Evolutionary conservation across 2,888 invertebrate species (phyloP), one percentile per base, ranked within the genome.

Genomic region (Ellobium chinense): DNA sequence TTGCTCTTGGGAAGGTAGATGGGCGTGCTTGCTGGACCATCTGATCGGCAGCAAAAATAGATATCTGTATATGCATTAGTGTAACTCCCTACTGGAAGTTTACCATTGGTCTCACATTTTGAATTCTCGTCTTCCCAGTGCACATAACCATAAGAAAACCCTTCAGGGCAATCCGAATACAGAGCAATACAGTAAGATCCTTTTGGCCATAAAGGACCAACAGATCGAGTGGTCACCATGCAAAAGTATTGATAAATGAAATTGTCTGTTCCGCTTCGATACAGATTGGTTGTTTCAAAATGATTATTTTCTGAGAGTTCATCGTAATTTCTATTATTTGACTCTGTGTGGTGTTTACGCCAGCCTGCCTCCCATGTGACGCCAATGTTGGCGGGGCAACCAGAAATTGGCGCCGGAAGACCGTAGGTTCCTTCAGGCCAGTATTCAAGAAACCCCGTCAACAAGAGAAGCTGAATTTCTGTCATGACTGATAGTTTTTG

Each of bases 391-490:
- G n/a, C 31, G 18, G 78, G 78, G 39, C 78, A 78, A 14, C 78
- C 70, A 18, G 78, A 62, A 7, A 65, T 29, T 12, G 69, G 69
- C 34, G 29, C 39, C 1, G 37, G 37, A 9, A 78, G 24, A n/a
- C 31, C 78, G n/a, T 70, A 78, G 12, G 34, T 18, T 7, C 78
- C 78, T 18, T 60, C 78, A 2, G 78, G 78, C 78, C 78, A 78
- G 2, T 12, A 7, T 46, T 46, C 46, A 46, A 12, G 18, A 46
- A 12, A 46, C 46, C 18, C 18, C 18, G 46, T 46, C 46, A 46
- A 18, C 18, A 46, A 18, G 9, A 46, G 46, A 24, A 58, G n/a
- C n/a, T 58, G 58, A 24, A 58, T 24, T 4, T 5, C 58, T 14
- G 12, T 58, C 58, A 58, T 18, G n/a, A n/a, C n/a, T 7, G 46